Evolutionary conservation across 2,888 invertebrate genomes (phyloP).

Genomic region (Synanthedon tipuliformis): DNA sequence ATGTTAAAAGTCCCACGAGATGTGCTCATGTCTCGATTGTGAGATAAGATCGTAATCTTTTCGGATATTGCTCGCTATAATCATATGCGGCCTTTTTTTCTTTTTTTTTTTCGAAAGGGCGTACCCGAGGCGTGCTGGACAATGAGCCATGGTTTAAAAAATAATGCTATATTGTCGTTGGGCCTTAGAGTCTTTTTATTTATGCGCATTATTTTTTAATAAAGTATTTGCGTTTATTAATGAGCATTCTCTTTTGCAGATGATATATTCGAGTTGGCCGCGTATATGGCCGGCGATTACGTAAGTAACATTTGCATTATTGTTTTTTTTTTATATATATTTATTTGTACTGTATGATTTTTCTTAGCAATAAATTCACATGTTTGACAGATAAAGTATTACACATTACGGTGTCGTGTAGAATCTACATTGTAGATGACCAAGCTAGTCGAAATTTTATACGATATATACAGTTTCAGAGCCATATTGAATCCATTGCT

Average conservation of each 20-base stretch:
- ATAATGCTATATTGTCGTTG: conserved; percentile 25
- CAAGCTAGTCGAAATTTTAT: too few species aligned
- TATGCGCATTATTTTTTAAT: not conserved
- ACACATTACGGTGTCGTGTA: too few species aligned
- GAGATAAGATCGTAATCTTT: conserved; percentile 66
- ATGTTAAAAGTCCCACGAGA: conserved; percentile 38
- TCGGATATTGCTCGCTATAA: conserved; percentile 68
- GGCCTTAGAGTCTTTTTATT: not conserved
- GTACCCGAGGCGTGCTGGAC: conserved; percentile 45
- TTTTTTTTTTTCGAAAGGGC: conserved; percentile 33
- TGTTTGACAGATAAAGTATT: too few species aligned
- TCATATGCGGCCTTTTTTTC: conserved; percentile 59
- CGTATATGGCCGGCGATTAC: too few species aligned
- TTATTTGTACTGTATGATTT: too few species aligned
- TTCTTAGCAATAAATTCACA: too few species aligned
- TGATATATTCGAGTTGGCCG: conserved; percentile 1
- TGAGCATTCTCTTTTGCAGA: not conserved
- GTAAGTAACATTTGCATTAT: too few species aligned
- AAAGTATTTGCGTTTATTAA: not conserved
- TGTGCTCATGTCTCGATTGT: conserved; percentile 52
- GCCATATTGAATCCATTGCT: too few species aligned
- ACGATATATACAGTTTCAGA: too few species aligned
- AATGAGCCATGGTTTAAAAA: conserved; percentile 42
- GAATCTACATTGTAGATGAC: too few species aligned
- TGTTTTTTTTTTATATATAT: too few species aligned